These are phyloP conservation scores for Thaleichthys pacificus DNA, from an alignment of 2,797 vertebrate genomes.

Conservation along the genomic window DNA sequence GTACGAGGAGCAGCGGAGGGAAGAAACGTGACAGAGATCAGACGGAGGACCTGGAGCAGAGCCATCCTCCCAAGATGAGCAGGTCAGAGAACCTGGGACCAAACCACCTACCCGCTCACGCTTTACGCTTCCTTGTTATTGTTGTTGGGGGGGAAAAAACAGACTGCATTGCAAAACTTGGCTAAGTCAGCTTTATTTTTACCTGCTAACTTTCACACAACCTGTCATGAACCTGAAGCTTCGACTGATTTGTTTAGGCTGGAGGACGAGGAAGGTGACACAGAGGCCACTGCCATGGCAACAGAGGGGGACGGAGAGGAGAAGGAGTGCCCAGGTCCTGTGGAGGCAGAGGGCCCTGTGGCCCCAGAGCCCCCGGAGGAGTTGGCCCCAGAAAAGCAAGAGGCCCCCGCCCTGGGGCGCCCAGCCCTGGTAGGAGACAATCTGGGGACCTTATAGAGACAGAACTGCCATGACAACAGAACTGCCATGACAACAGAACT, in stretches of 20 bases:
- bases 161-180: background rate
- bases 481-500: background rate
- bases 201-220: no score
- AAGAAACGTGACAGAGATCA: slow-evolving; percentile 54
- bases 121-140: background rate
- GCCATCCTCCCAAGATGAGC: slow-evolving; percentile 42
- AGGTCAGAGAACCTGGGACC: slow-evolving; percentile 31
- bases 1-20: slow-evolving; percentile 62
- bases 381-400: background rate
- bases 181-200: no score
- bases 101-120: background rate
- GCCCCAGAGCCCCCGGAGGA: background rate
- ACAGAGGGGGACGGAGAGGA: slow-evolving; percentile 3
- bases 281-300: slow-evolving; percentile 2
- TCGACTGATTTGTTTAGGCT: slow-evolving; percentile 25
- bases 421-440: slow-evolving; percentile 25
- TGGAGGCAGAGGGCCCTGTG: background rate
- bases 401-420: background rate
- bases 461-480: no score
- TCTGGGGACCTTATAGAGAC: background rate
- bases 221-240: no score
- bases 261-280: slow-evolving; percentile 6
- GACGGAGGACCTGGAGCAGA: slow-evolving; percentile 7
- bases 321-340: background rate
- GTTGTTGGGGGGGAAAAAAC: no score